Evolutionary conservation across 2,113 vertebrate genomes (phyloP).

Genomic region (Scopus umbretta): DNA sequence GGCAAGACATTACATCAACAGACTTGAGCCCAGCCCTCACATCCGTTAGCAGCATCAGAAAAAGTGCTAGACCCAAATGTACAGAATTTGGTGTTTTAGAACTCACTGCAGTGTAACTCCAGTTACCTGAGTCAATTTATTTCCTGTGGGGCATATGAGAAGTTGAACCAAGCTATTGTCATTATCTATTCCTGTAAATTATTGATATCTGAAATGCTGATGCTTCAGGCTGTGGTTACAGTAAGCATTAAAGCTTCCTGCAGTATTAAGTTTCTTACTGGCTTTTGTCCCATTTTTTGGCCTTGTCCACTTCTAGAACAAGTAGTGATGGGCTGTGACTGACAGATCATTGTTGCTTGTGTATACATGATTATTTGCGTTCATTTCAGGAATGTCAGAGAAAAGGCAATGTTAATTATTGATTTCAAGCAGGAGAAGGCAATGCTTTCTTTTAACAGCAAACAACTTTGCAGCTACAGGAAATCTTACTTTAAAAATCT

Average conservation of each 20-base stretch:
- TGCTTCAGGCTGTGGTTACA: constrained; percentile 37
- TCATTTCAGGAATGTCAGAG: neutral
- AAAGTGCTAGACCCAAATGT: neutral
- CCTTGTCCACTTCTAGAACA: neutral
- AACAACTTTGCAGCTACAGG: neutral
- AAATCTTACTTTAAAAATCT: neutral
- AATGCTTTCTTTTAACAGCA: neutral
- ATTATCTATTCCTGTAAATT: constrained; percentile 45
- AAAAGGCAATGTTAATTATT: neutral
- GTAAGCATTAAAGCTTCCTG: constrained; percentile 45
- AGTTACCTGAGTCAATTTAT: neutral
- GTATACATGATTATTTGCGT: neutral
- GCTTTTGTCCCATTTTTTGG: constrained; percentile 9
- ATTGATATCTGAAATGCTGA: constrained; percentile 37
- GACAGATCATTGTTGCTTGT: neutral
- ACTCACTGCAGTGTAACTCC: neutral
- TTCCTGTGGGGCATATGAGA: neutral
- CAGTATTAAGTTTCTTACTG: constrained; percentile 10
- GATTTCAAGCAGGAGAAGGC: neutral
- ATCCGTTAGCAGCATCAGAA: neutral
- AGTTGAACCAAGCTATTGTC: neutral
- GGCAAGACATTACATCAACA: neutral
- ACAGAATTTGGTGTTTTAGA: neutral
- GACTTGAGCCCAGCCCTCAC: neutral
- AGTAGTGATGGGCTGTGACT: neutral